These are phyloP conservation scores for Phylloscopus trochilus DNA, from an alignment of 2,113 vertebrate genomes.

Conservation along the genomic window DNA sequence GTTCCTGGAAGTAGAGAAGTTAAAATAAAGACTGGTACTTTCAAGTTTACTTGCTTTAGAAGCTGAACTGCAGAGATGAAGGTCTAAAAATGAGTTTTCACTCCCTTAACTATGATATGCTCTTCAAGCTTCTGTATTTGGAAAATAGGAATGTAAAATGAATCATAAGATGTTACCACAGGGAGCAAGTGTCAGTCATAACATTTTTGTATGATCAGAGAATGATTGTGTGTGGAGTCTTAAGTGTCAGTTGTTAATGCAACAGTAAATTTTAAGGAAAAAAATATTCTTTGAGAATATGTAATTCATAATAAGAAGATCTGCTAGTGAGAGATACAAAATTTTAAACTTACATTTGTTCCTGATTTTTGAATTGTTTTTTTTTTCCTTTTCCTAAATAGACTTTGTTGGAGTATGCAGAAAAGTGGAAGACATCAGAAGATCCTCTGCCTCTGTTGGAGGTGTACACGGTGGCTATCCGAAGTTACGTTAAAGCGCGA, in stretches of 20 bases:
- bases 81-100: background rate
- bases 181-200: background rate
- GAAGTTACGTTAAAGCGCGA: constrained; percentile 87
- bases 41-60: background rate
- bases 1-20: background rate
- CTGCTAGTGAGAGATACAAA: background rate
- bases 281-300: background rate
- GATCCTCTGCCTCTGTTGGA: constrained; percentile 88
- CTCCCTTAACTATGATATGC: background rate
- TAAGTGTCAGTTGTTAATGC: background rate
- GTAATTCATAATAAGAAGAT: background rate
- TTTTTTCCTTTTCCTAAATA: constrained; percentile 60
- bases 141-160: background rate
- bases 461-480: constrained; percentile 88
- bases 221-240: background rate
- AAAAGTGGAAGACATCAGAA: constrained; percentile 87
- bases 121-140: background rate
- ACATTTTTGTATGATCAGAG: background rate
- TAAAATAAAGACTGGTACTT: background rate
- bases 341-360: background rate
- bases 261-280: background rate
- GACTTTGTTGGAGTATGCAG: constrained; percentile 91
- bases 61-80: background rate
- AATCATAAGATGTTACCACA: background rate
- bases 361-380: background rate